Percentiles rank a stretch among this genome's conserved stretches.
phyloP scores from a whole-genome alignment of 2,113 vertebrate species.

The Verasper variegatus region DNA sequence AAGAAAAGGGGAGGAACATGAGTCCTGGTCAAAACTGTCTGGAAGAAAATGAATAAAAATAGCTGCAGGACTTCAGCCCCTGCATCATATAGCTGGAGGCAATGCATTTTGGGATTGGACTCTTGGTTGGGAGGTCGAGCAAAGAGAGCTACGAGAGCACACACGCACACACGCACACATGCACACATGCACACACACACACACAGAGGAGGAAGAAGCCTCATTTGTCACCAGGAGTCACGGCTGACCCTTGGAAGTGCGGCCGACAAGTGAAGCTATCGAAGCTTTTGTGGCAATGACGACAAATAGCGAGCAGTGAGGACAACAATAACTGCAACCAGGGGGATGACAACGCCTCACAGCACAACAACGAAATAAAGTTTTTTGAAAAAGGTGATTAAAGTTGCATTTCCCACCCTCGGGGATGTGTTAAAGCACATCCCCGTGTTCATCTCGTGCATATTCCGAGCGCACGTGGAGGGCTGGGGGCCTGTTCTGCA shows the following conservation, averaged over 20 bases:
- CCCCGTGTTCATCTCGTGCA: conserved; percentile 47
- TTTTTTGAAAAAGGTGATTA: conserved; percentile 44
- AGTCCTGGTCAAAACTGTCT: not conserved
- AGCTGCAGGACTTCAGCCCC: conserved; percentile 1
- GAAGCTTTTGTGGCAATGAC: not conserved
- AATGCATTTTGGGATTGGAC: conserved; percentile 22
- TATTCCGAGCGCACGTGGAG: conserved; percentile 51
- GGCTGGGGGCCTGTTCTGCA: conserved; percentile 66
- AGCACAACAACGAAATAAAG: not conserved
- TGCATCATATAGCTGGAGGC: conserved; percentile 23
- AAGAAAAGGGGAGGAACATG: not conserved
- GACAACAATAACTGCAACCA: conserved; percentile 25
- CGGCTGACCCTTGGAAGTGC: not conserved
- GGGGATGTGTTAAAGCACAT: conserved; percentile 28
- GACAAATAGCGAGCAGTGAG: conserved; percentile 8
- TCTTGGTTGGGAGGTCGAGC: not conserved
- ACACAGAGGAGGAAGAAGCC: no score
- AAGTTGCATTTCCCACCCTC: conserved; percentile 52
- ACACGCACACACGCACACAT: no score
- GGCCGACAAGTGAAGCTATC: not conserved
- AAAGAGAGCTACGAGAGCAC: not conserved
- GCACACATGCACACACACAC: no score
- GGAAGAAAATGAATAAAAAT: conserved; percentile 33
- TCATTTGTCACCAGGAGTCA: no score
- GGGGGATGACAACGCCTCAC: not conserved